Percentiles rank a stretch among this genome's conserved stretches.
Evolutionary conservation across 2,888 invertebrate species (phyloP).

Genomic region (Dugesia japonica): DNA sequence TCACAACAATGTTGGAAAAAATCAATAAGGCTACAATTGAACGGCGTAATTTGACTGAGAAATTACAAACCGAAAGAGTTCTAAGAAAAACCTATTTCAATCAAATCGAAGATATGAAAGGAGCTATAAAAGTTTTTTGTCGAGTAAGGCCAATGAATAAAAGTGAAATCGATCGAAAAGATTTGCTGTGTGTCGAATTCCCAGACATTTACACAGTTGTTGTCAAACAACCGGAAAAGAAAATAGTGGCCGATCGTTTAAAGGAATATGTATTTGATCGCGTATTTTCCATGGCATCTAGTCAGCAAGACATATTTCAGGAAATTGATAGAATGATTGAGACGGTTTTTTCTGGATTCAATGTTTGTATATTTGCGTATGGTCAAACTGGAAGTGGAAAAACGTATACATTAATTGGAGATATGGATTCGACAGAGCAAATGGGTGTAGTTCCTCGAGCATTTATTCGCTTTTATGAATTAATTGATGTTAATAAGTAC

Average conservation of each 20-base stretch:
- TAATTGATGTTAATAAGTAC: background rate
- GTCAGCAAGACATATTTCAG: background rate
- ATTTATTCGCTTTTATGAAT: background rate
- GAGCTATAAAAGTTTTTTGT: background rate
- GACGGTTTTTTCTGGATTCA: background rate
- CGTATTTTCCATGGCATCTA: background rate
- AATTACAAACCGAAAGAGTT: conserved; percentile 1
- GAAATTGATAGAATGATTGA: background rate
- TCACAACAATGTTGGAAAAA: background rate
- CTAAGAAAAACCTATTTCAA: background rate
- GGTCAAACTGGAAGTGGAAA: conserved; percentile 7
- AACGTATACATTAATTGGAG: conserved; percentile 13
- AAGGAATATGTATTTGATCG: background rate
- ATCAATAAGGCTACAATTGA: background rate
- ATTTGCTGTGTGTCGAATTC: background rate
- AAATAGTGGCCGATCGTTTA: background rate
- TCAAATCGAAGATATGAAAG: conserved; percentile 4
- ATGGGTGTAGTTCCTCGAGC: background rate
- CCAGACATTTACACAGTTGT: background rate
- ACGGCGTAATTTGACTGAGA: background rate
- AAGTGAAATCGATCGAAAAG: background rate
- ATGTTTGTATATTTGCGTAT: background rate
- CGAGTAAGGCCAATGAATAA: background rate
- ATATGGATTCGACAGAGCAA: background rate
- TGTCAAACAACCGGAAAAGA: background rate